Evolutionary conservation across 92 coral and sea anemone genomes (phyloP), one percentile per base, ranked within the genome.

Genomic region (Ricordea florida): DNA sequence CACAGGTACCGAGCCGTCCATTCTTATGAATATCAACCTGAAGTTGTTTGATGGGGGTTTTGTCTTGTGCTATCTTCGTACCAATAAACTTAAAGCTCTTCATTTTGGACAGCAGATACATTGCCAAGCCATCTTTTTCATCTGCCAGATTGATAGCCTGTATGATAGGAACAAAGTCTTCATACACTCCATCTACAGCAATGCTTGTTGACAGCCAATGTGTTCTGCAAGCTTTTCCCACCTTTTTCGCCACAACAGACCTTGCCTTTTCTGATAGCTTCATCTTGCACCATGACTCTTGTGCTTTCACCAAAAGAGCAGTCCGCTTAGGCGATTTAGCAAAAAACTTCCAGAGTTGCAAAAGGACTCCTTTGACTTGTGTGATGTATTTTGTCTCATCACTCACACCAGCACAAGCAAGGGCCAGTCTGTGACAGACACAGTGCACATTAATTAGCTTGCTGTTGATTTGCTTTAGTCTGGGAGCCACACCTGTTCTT

Each of bases 181-280:
- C 75, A 48, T 47, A 48, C 40, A 74, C 81, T 25, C 70, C 81
- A 32, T 32, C 50, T 25, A 74, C 72, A n/a, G 81, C 81, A 43
- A 59, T 33, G 72, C 43, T 49, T 17, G 70, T 74, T 24, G 64
- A 57, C 64, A 57, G 64, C 64, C 64, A 57, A 24, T 37, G 18
- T 33, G 64, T 57, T 57, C 64, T 33, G 64, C 64, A 57, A 23
- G 36, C 38, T 57, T 25, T 57, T 38, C 29, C 18, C 34, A 29
- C 64, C 64, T 57, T 57, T 37, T 57, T 57, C 29, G 64, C 64
- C 64, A 57, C 64, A 33, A 29, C 64, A 11, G 38, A 38, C 37
- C 64, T 57, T 23, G 64, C 64, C 35, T 68, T 47, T 37, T 28
- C 60, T 30, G 62, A 67, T 16, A 67, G 74, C 43, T 36, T 67